Conservation (phyloP, 2,888 invertebrate species). For the Sinohyriopsis cumingii region DNA sequence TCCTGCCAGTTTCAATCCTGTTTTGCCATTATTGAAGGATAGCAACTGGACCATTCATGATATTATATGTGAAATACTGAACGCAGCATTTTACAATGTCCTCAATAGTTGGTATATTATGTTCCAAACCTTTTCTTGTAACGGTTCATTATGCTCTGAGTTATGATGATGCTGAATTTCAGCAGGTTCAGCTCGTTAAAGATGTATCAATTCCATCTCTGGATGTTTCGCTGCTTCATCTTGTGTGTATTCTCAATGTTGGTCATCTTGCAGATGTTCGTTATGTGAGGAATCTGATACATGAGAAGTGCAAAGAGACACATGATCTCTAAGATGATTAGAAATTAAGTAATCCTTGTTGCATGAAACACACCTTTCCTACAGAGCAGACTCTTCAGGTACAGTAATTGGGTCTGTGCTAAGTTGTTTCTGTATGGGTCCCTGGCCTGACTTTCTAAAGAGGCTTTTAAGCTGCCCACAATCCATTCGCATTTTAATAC, state of each 20-base stretch:
- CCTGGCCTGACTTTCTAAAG: slow-evolving; percentile 15
- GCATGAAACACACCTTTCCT: slow-evolving; percentile 11
- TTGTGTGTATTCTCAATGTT: no score
- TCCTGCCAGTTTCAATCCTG: slow-evolving; percentile 18
- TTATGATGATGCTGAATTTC: neutral
- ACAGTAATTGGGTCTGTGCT: neutral
- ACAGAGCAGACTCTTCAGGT: neutral
- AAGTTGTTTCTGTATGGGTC: slow-evolving; percentile 20
- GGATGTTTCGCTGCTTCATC: no score
- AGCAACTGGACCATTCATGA: neutral
- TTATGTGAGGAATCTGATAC: neutral
- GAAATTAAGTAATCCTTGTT: slow-evolving; percentile 3
- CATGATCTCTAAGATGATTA: slow-evolving; percentile 10
- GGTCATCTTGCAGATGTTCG: no score
- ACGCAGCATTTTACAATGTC: no score
- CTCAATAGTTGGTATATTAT: no score
- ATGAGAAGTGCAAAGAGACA: slow-evolving; percentile 1
- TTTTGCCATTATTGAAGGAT: neutral
- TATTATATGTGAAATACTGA: no score
- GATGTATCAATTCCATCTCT: no score
- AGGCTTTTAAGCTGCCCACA: slow-evolving; percentile 13
- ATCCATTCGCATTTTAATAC: slow-evolving; percentile 11
- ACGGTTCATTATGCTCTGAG: slow-evolving; percentile 1
- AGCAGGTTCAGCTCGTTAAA: neutral
- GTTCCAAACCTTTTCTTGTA: no score